phyloP scores from a whole-genome alignment of 2,888 invertebrate species.

The Pandemis heparana region DNA sequence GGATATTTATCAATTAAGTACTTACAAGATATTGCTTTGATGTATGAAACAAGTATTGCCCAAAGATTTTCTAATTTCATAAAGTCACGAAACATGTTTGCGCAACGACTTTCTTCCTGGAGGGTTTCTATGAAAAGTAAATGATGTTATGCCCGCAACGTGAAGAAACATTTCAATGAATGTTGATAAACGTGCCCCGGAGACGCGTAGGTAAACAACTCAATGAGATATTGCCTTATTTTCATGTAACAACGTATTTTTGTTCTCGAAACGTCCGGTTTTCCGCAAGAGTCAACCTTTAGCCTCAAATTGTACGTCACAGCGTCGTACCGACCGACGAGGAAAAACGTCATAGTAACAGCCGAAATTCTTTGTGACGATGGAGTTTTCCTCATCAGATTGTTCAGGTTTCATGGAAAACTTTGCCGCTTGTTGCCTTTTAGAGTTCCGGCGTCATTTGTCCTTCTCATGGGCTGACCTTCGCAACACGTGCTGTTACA shows the following conservation, averaged over 20 bases:
- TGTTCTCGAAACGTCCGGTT: constrained; percentile 20
- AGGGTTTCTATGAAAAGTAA: neutral
- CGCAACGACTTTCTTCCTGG: neutral
- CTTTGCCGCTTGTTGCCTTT: neutral
- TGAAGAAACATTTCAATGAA: constrained; percentile 16
- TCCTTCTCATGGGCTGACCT: constrained; percentile 1
- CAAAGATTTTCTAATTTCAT: neutral
- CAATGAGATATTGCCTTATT: constrained; percentile 14
- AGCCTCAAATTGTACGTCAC: constrained; percentile 17
- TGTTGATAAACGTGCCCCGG: constrained; percentile 12
- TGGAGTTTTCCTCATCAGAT: constrained; percentile 5
- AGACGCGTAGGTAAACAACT: neutral
- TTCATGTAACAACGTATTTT: constrained; percentile 22
- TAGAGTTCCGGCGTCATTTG: neutral
- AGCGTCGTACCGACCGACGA: neutral
- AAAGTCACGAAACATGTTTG: neutral
- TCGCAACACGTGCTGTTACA: constrained; percentile 28
- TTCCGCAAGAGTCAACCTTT: constrained; percentile 31
- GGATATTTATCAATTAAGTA: too few relatives aligned
- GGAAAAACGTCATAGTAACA: neutral
- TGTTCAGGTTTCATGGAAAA: neutral
- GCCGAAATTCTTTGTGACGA: neutral
- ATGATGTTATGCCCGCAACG: neutral
- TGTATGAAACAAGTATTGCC: neutral
- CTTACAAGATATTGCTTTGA: neutral